Evolutionary conservation across 1,140 invertebrate species (phyloP).

Genomic region (Geopemphigus sp.): DNA sequence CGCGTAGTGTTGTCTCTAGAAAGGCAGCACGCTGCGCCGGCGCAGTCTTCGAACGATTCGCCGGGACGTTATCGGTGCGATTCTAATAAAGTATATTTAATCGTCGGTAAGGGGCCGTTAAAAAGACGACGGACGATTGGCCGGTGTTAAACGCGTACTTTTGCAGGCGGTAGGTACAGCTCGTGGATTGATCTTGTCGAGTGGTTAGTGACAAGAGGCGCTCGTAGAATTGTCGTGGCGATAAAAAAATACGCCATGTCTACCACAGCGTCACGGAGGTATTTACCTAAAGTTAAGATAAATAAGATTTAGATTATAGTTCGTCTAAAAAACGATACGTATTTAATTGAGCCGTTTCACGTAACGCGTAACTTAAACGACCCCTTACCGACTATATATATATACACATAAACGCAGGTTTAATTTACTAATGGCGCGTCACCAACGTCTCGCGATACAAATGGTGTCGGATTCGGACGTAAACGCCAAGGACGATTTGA

Average conservation of each 20-base stretch:
- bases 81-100: conserved; percentile 7
- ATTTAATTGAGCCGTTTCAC: too few species aligned
- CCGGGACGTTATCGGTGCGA: not conserved
- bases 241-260: conserved; percentile 47
- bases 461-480: conserved; percentile 30
- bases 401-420: not conserved
- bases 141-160: not conserved
- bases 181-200: conserved; percentile 52
- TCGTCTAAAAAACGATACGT: too few species aligned
- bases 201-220: conserved; percentile 51
- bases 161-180: conserved; percentile 32
- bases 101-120: not conserved
- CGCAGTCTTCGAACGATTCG: not conserved
- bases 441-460: not conserved
- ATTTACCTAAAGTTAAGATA: too few species aligned
- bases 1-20: conserved; percentile 37
- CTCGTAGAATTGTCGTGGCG: conserved; percentile 49
- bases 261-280: conserved; percentile 22
- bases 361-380: too few species aligned
- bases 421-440: conserved; percentile 16
- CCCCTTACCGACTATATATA: not conserved
- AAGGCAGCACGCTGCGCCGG: not conserved
- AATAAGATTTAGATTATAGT: too few species aligned
- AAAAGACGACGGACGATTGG: not conserved
- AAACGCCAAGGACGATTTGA: conserved; percentile 4